phyloP scores from a whole-genome alignment of 2,113 vertebrate genomes.

The Toxostoma redivivum region DNA sequence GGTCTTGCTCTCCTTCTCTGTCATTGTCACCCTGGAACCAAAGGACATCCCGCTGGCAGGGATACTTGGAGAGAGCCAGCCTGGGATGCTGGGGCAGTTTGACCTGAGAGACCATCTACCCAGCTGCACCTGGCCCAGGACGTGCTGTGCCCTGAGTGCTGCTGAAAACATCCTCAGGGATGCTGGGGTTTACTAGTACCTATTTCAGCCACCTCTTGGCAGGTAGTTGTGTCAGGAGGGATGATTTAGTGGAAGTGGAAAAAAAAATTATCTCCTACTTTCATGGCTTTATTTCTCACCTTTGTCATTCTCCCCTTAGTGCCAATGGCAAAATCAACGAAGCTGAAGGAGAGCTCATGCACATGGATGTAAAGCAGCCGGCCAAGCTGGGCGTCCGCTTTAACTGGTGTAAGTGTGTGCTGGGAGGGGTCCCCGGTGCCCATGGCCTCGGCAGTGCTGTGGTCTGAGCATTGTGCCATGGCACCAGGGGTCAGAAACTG shows the following conservation, averaged over 20 bases:
- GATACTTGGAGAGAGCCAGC: not conserved
- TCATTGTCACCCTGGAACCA: not conserved
- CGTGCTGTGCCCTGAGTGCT: not conserved
- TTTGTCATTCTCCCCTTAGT: slow-evolving; percentile 10
- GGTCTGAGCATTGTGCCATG: not conserved
- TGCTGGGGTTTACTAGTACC: not conserved
- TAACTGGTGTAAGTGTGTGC: slow-evolving; percentile 78
- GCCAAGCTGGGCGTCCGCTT: slow-evolving; percentile 88
- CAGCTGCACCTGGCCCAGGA: fast-evolving
- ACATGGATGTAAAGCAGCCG: slow-evolving; percentile 77
- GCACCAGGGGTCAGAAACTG: not conserved
- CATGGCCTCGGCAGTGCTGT: fast-evolving
- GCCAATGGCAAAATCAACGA: slow-evolving; percentile 74
- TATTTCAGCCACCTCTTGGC: not conserved
- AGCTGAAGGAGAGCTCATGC: slow-evolving; percentile 78
- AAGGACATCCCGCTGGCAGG: not conserved
- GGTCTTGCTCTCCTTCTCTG: not conserved
- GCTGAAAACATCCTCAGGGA: not conserved
- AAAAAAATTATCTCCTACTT: not conserved
- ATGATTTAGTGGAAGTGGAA: too few relatives aligned
- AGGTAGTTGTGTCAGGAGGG: not conserved
- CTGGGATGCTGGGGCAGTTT: not conserved
- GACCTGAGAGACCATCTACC: not conserved
- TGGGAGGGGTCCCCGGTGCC: not conserved
- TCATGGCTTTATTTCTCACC: not conserved